Base-by-base conservation (phyloP, 2,113 vertebrate species). In the Scortum barcoo region DNA sequence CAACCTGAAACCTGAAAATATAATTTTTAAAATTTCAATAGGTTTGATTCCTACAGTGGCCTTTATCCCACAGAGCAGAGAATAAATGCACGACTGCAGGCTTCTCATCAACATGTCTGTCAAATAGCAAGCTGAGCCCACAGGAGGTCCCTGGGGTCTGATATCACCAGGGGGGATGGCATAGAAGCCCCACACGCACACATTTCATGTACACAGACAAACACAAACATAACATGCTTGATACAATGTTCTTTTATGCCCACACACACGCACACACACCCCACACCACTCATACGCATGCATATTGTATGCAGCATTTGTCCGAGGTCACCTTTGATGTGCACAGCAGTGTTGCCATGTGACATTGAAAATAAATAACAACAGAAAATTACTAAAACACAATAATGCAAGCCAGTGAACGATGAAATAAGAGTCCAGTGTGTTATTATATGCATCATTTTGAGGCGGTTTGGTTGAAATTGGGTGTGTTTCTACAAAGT, bases 71-170 rank as follows among this genome's bases (percentile, higher is more conserved):
- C 57, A 68, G 48, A 73, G 66, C 56, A 76, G 48, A 68, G 22
- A 78, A 44, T 33, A 76, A 78, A 69, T 13, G 26, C 24, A 8
- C 5, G 26, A 78, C 78, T 63, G 16, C 68, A 73, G 65, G 62
- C 63, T 66, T 71, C 80, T 86, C 68, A 90, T 78, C 73, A 88
- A 73, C 66, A 76, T 84, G 65, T 72, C 78, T 33, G 70, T 84
- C 80, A 89, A 80, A 89, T 3, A 71, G 71, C 62, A 72, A 63
- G 56, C 67, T 26, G 26, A 76, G 72, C 42, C 84, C 62, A 68
- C 60, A 60, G 66, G 58, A 72, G 54, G 76, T 61, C 80, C 56
- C 69, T 20, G 76, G 36, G 72, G 79, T 58, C 77, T 63, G 42
- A 76, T 67, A 89, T 76, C 74, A 71, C 81, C n/a, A 26, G 46